Conservation (phyloP, 2,113 vertebrate genomes). For the Alethe diademata region DNA sequence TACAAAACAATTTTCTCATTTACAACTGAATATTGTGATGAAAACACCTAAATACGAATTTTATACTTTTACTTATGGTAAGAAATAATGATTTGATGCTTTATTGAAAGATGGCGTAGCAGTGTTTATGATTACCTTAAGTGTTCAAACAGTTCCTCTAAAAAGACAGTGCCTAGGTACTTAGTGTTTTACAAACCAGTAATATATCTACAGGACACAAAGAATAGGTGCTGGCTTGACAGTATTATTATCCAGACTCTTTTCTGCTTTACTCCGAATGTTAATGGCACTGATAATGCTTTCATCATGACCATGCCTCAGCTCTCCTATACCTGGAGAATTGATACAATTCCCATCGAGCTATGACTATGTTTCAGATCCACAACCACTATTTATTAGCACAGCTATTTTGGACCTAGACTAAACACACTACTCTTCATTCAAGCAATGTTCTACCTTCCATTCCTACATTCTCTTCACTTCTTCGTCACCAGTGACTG, state of each 20-base stretch:
- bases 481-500: neutral
- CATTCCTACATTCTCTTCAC: neutral
- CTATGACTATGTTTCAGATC: neutral
- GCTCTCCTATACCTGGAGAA: neutral
- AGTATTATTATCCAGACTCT: neutral
- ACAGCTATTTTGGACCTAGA: neutral
- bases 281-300: neutral
- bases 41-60: neutral
- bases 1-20: neutral
- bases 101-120: neutral
- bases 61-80: neutral
- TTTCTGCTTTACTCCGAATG: neutral
- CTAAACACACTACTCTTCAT: neutral
- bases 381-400: neutral
- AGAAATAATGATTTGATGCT: neutral
- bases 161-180: neutral
- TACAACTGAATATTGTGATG: neutral
- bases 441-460: neutral
- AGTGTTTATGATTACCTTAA: neutral
- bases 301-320: neutral
- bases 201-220: neutral
- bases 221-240: neutral
- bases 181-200: neutral
- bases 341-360: neutral
- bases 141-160: neutral